A percentile compares a stretch with the other conserved stretches of the same genome.
Evolutionary conservation across 1,140 invertebrate genomes (phyloP).

Genomic region (Parapsyche elsis): DNA sequence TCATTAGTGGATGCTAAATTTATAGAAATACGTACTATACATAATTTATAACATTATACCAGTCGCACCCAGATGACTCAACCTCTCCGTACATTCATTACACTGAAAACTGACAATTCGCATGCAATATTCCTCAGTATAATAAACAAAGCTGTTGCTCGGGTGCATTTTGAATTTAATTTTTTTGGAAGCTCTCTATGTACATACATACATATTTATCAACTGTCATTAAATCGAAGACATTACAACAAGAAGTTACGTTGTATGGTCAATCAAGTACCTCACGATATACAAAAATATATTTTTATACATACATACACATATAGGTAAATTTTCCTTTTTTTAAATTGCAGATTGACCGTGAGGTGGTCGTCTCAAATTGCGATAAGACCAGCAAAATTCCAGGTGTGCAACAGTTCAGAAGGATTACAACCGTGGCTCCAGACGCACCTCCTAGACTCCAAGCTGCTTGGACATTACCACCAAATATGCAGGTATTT

Average conservation of each 20-base stretch:
- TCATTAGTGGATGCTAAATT: too few species aligned
- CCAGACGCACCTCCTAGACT: conserved; percentile 80
- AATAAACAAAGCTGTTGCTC: too few species aligned
- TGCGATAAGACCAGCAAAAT: conserved; percentile 81
- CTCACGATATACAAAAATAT: background rate
- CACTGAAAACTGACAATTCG: too few species aligned
- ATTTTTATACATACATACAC: too few species aligned
- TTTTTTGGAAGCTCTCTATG: too few species aligned
- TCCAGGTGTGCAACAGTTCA: conserved; percentile 78
- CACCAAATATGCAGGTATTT: conserved; percentile 46
- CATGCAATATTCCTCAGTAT: background rate
- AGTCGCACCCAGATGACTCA: conserved; percentile 9
- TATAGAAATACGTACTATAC: background rate
- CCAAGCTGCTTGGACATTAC: conserved; percentile 61
- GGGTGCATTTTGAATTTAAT: too few species aligned
- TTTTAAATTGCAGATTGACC: conserved; percentile 73
- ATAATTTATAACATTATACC: background rate
- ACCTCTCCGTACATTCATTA: background rate
- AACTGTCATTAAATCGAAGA: too few species aligned
- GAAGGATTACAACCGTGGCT: conserved; percentile 72
- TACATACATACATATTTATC: too few species aligned
- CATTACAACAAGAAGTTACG: too few species aligned
- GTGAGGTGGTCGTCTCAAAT: conserved; percentile 76
- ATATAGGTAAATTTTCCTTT: too few species aligned
- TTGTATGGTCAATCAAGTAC: too few species aligned